These are phyloP conservation scores for Agrotis puta DNA, from an alignment of 2,888 invertebrate genomes.

Conservation along the genomic window DNA sequence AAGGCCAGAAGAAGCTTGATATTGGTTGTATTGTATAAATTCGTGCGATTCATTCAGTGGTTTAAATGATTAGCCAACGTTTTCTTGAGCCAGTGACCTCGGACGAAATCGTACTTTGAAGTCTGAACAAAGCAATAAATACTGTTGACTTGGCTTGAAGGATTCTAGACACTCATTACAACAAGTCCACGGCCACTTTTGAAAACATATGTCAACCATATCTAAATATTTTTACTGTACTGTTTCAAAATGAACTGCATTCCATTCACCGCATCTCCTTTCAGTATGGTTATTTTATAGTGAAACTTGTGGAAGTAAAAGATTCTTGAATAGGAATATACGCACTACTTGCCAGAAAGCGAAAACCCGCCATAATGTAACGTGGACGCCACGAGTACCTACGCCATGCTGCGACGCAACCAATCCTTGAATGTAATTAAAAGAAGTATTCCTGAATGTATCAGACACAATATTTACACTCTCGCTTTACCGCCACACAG, in stretches of 20 bases:
- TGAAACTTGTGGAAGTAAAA: not conserved
- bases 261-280: constrained; percentile 7
- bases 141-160: constrained; percentile 64
- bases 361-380: constrained; percentile 86
- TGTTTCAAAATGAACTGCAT: constrained; percentile 15
- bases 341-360: constrained; percentile 66
- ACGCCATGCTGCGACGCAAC: constrained; percentile 75
- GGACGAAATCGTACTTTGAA: constrained; percentile 82
- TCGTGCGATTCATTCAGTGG: constrained; percentile 75
- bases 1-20: constrained; percentile 51
- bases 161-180: constrained; percentile 71
- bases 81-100: constrained; percentile 85
- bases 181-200: constrained; percentile 65
- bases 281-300: not conserved
- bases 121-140: constrained; percentile 80
- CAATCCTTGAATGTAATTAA: constrained; percentile 60
- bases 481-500: constrained; percentile 76
- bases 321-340: constrained; percentile 7
- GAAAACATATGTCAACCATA: constrained; percentile 30
- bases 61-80: constrained; percentile 84
- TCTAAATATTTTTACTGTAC: constrained; percentile 60
- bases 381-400: constrained; percentile 86
- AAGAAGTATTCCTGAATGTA: constrained; percentile 58
- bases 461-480: constrained; percentile 75
- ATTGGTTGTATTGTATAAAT: constrained; percentile 52